phyloP scores from a whole-genome alignment of 92 coral and sea anemone genomes.

The Epizoanthus rinbou region DNA sequence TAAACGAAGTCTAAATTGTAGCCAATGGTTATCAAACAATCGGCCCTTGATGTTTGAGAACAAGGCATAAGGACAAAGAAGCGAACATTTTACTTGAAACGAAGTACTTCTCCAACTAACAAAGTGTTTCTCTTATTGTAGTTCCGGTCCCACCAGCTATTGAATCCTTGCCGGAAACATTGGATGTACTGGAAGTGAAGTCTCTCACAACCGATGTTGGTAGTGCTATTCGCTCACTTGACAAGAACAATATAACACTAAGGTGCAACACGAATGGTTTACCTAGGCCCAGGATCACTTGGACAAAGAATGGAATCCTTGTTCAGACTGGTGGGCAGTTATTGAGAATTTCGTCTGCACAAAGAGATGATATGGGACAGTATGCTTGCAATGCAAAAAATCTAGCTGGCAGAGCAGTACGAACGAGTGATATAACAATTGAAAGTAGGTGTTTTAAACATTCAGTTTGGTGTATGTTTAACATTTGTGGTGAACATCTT shows the following conservation, averaged over 20 bases:
- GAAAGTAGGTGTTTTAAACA: neutral
- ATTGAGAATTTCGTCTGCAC: neutral
- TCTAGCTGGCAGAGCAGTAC: neutral
- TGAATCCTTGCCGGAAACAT: slow-evolving; percentile 22
- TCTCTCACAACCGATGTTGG: slow-evolving; percentile 23
- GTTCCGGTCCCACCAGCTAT: slow-evolving; percentile 27
- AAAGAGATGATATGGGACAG: slow-evolving; percentile 2
- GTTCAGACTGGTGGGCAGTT: slow-evolving; percentile 11
- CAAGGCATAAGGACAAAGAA: no score
- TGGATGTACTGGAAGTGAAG: slow-evolving; percentile 6
- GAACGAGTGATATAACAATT: neutral
- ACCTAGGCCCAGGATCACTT: slow-evolving; percentile 21
- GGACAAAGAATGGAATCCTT: slow-evolving; percentile 22
- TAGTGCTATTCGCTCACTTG: slow-evolving; percentile 15
- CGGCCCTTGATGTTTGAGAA: no score
- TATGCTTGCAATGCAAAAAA: slow-evolving; percentile 24
- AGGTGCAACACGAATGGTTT: slow-evolving; percentile 36
- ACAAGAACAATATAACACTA: slow-evolving; percentile 22
- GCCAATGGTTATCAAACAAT: no score
- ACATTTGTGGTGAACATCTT: no score
- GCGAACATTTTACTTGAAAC: no score
- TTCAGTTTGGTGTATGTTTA: neutral
- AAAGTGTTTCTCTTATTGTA: neutral
- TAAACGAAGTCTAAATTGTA: no score
- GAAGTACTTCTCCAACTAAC: neutral